Conservation (phyloP, 2,113 vertebrate species). For the Cryptomyrus ogoouensis region DNA sequence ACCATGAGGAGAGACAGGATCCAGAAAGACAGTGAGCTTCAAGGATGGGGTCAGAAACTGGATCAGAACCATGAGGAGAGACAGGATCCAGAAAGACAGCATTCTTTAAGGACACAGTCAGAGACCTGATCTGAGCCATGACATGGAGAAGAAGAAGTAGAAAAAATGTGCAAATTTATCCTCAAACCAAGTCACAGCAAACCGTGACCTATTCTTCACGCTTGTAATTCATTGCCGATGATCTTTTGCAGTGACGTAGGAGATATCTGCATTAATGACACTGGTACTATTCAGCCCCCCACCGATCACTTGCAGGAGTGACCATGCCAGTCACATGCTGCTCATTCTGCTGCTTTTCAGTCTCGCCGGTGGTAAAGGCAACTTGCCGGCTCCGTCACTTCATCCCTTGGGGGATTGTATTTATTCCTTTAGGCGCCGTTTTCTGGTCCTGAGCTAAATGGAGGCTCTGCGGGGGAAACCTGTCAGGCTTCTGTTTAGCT, state of each 20-base stretch:
- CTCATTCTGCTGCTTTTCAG: constrained; percentile 1
- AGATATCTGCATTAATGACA: not conserved
- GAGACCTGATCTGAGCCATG: not conserved
- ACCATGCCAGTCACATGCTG: constrained; percentile 26
- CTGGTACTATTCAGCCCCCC: constrained; percentile 36
- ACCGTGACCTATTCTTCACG: not conserved
- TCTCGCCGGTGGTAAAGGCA: constrained; percentile 21
- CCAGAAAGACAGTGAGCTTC: not conserved
- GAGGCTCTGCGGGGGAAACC: constrained; percentile 34
- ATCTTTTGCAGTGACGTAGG: not conserved
- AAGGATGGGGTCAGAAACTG: not conserved
- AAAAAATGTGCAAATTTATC: not conserved
- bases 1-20: not conserved
- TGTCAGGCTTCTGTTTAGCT: constrained; percentile 53
- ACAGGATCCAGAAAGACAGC: not conserved
- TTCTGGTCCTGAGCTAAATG: constrained; percentile 42
- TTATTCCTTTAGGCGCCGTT: constrained; percentile 50
- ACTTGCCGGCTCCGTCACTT: constrained; percentile 33
- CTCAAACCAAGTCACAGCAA: not conserved
- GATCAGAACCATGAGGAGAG: not conserved
- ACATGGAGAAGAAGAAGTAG: not conserved
- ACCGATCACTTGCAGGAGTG: constrained; percentile 44
- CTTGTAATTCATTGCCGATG: not conserved
- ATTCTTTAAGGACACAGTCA: not conserved
- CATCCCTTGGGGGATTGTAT: constrained; percentile 48